Evolutionary conservation across 1,140 invertebrate species (phyloP).

Genomic region (Medauroidea extradentata): DNA sequence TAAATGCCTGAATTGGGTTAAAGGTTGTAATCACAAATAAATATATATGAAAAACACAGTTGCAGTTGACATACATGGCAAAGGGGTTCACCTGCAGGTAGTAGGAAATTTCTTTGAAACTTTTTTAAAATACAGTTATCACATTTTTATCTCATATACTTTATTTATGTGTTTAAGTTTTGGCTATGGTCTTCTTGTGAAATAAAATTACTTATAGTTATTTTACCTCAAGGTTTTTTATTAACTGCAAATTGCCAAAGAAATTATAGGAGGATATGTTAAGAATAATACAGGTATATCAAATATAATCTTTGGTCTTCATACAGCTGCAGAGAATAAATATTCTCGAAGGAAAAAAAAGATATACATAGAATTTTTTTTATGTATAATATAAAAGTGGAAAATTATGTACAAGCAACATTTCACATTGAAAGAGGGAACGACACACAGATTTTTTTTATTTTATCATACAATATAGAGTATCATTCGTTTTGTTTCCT

Average conservation of each 20-base stretch:
- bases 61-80: no score
- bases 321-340: conserved; percentile 11
- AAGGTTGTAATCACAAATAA: no score
- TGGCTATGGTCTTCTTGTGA: no score
- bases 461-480: neutral
- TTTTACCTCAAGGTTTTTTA: neutral
- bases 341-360: conserved; percentile 16
- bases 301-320: conserved; percentile 8
- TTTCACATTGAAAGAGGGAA: conserved; percentile 13
- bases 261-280: conserved; percentile 9
- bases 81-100: no score
- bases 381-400: conserved; percentile 21
- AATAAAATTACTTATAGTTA: no score
- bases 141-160: no score
- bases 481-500: neutral
- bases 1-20: no score
- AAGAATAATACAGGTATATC: conserved; percentile 16
- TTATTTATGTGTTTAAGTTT: no score
- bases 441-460: neutral
- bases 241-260: conserved; percentile 4
- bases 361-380: conserved; percentile 13
- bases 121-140: no score
- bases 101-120: no score
- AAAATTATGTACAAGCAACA: conserved; percentile 19
- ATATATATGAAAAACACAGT: no score